Percentiles rank a stretch among this genome's conserved stretches.
These are phyloP conservation scores for Kryptopterus vitreolus DNA, from an alignment of 2,797 vertebrate genomes.

Conservation along the genomic window DNA sequence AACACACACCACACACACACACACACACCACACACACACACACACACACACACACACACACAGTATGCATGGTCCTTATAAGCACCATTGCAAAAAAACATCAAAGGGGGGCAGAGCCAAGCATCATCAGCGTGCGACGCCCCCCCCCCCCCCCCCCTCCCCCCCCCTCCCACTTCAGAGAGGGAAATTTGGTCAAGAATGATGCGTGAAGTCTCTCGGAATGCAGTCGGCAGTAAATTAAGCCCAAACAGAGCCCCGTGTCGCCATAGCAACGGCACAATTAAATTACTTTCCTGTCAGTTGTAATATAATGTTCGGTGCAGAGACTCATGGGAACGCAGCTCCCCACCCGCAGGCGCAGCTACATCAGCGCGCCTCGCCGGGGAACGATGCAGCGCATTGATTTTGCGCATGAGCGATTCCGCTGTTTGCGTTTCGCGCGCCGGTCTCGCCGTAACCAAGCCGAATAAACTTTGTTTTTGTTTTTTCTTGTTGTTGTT, in stretches of 20 bases:
- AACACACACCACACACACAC: background rate
- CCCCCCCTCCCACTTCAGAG: conserved; percentile 43
- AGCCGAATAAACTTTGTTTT: conserved; percentile 30
- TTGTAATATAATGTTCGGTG: conserved; percentile 85
- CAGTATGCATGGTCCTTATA: background rate
- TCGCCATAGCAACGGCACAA: conserved; percentile 86
- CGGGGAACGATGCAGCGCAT: conserved; percentile 51
- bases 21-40: background rate
- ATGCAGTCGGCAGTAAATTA: conserved; percentile 81
- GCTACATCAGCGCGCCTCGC: conserved; percentile 62
- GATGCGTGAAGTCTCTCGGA: conserved; percentile 68
- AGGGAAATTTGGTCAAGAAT: conserved; percentile 57
- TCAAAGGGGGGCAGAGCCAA: conserved; percentile 4
- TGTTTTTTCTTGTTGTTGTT: too few species aligned
- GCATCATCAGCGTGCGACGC: background rate
- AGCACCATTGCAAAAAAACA: background rate
- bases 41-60: background rate
- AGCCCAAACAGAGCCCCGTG: conserved; percentile 83
- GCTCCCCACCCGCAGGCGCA: conserved; percentile 73
- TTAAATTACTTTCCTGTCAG: conserved; percentile 88
- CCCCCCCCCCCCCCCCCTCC: too few species aligned
- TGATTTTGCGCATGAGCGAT: conserved; percentile 53
- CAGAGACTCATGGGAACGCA: conserved; percentile 77
- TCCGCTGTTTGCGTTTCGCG: conserved; percentile 43
- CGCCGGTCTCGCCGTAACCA: conserved; percentile 14